These are phyloP conservation scores for Babylonia areolata DNA, from an alignment of 1,140 invertebrate genomes.

Conservation along the genomic window DNA sequence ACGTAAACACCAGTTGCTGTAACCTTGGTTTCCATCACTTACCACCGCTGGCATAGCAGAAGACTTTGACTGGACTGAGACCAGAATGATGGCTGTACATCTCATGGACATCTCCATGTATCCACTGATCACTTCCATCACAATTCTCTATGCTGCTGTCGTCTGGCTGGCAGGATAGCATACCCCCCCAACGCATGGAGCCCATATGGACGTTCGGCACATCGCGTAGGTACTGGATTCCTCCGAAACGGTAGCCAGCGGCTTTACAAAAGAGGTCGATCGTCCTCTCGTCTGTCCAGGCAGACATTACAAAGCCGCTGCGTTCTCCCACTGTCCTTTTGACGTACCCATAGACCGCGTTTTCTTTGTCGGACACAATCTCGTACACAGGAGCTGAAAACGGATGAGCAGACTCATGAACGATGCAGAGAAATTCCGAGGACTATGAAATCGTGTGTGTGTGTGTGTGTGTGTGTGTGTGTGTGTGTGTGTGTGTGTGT, in stretches of 20 bases:
- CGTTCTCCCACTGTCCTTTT: neutral
- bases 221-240: neutral
- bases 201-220: neutral
- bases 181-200: neutral
- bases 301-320: neutral
- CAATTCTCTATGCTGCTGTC: neutral
- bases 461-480: neutral
- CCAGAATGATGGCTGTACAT: neutral
- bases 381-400: neutral
- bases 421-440: no score
- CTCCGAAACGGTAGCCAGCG: neutral
- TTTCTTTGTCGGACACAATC: neutral
- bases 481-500: neutral
- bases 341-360: neutral
- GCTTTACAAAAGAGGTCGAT: neutral
- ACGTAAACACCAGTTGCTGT: no score
- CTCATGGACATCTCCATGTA: neutral
- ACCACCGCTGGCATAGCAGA: neutral
- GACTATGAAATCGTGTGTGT: neutral
- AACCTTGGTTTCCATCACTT: no score
- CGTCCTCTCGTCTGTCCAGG: neutral
- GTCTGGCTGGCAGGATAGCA: neutral
- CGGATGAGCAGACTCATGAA: neutral
- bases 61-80: neutral
- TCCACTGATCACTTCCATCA: neutral